phyloP scores from a whole-genome alignment of 2,797 vertebrate species.

The Leptatherina wallacei region DNA sequence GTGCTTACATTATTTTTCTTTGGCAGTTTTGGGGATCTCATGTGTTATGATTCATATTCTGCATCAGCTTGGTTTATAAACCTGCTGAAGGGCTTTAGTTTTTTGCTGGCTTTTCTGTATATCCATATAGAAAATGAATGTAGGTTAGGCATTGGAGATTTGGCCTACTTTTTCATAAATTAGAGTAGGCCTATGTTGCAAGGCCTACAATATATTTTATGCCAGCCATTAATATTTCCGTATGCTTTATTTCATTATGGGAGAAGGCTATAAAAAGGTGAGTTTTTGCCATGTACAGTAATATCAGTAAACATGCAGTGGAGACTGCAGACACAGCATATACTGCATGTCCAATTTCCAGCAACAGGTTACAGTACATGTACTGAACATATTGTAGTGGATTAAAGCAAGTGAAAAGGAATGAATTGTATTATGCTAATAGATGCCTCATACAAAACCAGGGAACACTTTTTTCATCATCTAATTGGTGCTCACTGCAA shows the following conservation, averaged over 20 bases:
- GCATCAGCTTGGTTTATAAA: constrained; percentile 26
- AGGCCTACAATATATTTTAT: constrained; percentile 46
- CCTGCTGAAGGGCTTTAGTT: constrained; percentile 6
- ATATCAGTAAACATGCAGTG: constrained; percentile 37
- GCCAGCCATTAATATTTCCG: constrained; percentile 46
- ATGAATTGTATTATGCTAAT: constrained; percentile 72
- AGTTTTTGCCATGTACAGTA: constrained; percentile 44
- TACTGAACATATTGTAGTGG: constrained; percentile 42
- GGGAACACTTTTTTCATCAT: constrained; percentile 57
- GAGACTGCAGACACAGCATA: constrained; percentile 64
- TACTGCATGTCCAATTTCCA: constrained; percentile 55
- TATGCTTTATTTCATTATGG: constrained; percentile 55
- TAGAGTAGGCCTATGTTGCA: constrained; percentile 30
- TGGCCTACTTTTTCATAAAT: constrained; percentile 59
- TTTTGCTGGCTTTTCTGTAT: not conserved
- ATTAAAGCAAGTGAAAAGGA: constrained; percentile 56
- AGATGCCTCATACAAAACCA: constrained; percentile 49
- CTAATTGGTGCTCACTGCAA: constrained; percentile 73
- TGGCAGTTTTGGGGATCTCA: constrained; percentile 18
- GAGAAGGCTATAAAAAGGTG: constrained; percentile 39
- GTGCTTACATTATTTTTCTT: constrained; percentile 5
- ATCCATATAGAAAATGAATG: constrained; percentile 39
- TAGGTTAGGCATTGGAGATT: constrained; percentile 32
- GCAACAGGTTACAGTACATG: constrained; percentile 62
- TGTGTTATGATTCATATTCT: constrained; percentile 20